Percentiles rank a stretch among this genome's conserved stretches.
These are phyloP conservation scores for Zoroaster sp. DNA, from an alignment of 53 echinoderm and acorn worm genomes.

Conservation along the genomic window DNA sequence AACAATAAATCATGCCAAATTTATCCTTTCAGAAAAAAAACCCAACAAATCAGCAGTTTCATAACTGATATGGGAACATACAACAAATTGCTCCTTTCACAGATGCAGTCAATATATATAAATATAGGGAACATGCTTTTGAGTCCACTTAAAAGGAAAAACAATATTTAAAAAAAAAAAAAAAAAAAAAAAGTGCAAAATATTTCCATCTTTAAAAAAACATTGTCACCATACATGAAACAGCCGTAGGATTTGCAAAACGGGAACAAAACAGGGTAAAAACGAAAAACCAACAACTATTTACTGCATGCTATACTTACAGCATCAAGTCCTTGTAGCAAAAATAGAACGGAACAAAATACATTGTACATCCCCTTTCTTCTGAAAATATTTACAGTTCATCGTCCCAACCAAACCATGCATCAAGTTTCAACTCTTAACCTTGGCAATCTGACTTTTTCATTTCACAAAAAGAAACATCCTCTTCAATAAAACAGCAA, in stretches of 20 bases:
- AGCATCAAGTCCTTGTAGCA: conserved; percentile 39
- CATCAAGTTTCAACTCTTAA: background rate
- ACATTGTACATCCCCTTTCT: conserved; percentile 19
- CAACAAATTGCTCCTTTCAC: background rate
- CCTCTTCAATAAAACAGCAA: background rate
- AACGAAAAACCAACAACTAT: background rate
- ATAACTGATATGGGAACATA: background rate
- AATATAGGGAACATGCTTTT: background rate
- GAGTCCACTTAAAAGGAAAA: background rate
- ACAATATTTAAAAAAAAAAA: background rate
- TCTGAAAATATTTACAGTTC: conserved; percentile 35
- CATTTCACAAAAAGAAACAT: background rate
- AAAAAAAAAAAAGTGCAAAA: background rate
- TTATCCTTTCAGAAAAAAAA: background rate
- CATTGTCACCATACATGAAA: background rate
- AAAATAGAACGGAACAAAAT: conserved; percentile 37
- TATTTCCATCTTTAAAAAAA: background rate
- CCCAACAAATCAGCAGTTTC: background rate
- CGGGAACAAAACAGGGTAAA: background rate
- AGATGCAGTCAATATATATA: conserved; percentile 7
- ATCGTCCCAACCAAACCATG: background rate
- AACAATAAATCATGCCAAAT: background rate
- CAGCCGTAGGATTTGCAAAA: background rate
- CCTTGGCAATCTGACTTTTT: background rate
- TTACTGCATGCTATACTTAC: background rate